Evolutionary conservation across 2,888 invertebrate genomes (phyloP).

Genomic region (Tetanocera ferruginea): DNA sequence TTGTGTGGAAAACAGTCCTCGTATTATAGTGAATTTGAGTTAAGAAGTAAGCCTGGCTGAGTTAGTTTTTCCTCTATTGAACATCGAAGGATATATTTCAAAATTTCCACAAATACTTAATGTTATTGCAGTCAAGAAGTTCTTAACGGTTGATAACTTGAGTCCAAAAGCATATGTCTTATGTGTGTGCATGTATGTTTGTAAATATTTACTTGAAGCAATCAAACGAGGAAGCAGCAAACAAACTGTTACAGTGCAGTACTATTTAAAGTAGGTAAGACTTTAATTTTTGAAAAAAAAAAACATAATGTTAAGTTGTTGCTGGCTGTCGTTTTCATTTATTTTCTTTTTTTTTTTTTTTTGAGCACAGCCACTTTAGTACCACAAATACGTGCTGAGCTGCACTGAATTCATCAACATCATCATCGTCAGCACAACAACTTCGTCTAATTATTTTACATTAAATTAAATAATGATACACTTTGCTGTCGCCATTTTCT

Average conservation of each 20-base stretch:
- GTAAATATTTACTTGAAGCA: background rate
- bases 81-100: background rate
- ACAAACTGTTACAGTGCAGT: background rate
- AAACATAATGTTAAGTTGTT: background rate
- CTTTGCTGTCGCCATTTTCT: conserved; percentile 49
- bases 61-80: background rate
- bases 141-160: conserved; percentile 4
- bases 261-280: background rate
- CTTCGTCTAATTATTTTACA: conserved; percentile 69
- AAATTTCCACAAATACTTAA: conserved; percentile 10
- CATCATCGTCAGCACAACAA: conserved; percentile 46
- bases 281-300: background rate
- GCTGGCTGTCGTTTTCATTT: background rate
- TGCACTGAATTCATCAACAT: conserved; percentile 21
- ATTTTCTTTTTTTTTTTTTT: conserved; percentile 15
- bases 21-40: too few species aligned
- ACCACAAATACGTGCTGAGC: conserved; percentile 3
- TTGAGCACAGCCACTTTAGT: background rate
- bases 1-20: background rate
- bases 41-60: background rate
- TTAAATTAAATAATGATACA: conserved; percentile 71
- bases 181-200: background rate
- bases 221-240: background rate
- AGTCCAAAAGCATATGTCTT: background rate
- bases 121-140: conserved; percentile 5